Conservation (phyloP, 2,888 invertebrate species). For the Tipula vernalis region DNA sequence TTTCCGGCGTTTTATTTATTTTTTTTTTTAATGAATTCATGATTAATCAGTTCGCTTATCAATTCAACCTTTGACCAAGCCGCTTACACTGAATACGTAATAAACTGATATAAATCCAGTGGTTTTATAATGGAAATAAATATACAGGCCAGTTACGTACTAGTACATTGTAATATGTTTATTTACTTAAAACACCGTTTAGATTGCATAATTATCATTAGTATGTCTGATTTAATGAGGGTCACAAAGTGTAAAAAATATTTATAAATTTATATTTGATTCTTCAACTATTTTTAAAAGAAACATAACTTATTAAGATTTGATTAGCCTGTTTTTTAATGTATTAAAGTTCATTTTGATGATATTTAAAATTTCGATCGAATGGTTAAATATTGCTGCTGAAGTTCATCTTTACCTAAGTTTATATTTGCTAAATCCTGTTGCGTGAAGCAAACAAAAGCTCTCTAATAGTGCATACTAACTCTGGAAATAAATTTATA, state of each 20-base stretch:
- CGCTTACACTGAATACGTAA: background rate
- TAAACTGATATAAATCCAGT: no score
- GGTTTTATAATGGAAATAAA: no score
- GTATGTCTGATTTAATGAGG: background rate
- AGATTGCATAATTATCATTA: background rate
- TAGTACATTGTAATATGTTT: background rate
- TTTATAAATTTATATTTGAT: background rate
- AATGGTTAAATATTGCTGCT: no score
- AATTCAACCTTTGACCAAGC: background rate
- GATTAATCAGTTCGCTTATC: background rate
- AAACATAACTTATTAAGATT: background rate
- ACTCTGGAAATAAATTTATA: no score
- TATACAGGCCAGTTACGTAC: background rate
- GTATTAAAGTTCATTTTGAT: background rate
- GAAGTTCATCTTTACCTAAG: no score
- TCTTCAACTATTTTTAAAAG: background rate
- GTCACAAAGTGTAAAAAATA: background rate
- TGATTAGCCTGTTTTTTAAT: background rate
- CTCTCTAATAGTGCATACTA: no score
- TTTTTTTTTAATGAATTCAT: background rate
- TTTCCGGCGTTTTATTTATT: background rate
- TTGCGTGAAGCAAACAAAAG: no score
- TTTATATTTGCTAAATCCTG: no score
- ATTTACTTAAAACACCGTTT: background rate
- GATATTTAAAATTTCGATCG: background rate